A percentile compares a stretch with the other conserved stretches of the same genome.
Conservation (phyloP, 2,888 invertebrate genomes). For the Lycaena phlaeas region DNA sequence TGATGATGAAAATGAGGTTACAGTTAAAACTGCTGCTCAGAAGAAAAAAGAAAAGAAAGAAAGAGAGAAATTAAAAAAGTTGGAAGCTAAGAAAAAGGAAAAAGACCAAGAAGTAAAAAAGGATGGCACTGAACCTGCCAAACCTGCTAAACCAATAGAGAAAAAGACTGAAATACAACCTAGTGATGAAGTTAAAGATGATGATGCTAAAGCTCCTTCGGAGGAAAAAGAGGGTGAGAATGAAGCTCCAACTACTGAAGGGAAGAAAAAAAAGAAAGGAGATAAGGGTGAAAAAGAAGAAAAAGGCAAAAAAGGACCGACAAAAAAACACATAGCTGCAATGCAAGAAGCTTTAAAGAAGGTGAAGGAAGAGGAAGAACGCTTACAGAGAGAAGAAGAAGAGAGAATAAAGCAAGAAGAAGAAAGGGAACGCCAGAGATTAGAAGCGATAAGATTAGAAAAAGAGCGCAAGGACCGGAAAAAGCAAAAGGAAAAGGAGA, state of each 20-base stretch:
- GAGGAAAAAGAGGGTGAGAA: constrained; percentile 48
- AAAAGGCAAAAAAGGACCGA: constrained; percentile 79
- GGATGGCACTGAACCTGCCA: constrained; percentile 33
- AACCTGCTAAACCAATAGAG: constrained; percentile 25
- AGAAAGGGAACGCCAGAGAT: constrained; percentile 79
- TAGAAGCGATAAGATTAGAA: constrained; percentile 84
- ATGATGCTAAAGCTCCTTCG: constrained; percentile 38
- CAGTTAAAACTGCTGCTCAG: constrained; percentile 86
- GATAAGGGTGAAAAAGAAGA: constrained; percentile 70
- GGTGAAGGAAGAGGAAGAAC: constrained; percentile 91
- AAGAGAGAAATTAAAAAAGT: constrained; percentile 82
- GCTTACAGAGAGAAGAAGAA: constrained; percentile 80
- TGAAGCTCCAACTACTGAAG: constrained; percentile 42
- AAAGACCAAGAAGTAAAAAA: constrained; percentile 46
- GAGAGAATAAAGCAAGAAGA: constrained; percentile 83
- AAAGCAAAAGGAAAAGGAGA: constrained; percentile 93
- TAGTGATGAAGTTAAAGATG: constrained; percentile 46
- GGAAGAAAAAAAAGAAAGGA: constrained; percentile 62
- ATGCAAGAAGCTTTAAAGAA: constrained; percentile 95
- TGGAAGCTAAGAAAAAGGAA: constrained; percentile 76
- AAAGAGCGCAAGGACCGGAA: constrained; percentile 90
- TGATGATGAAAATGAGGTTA: constrained; percentile 72
- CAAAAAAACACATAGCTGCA: constrained; percentile 88
- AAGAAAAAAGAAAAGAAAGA: constrained; percentile 94
- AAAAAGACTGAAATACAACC: constrained; percentile 32